Conservation (phyloP, 2,888 invertebrate genomes). For the Thalpophila matura region DNA sequence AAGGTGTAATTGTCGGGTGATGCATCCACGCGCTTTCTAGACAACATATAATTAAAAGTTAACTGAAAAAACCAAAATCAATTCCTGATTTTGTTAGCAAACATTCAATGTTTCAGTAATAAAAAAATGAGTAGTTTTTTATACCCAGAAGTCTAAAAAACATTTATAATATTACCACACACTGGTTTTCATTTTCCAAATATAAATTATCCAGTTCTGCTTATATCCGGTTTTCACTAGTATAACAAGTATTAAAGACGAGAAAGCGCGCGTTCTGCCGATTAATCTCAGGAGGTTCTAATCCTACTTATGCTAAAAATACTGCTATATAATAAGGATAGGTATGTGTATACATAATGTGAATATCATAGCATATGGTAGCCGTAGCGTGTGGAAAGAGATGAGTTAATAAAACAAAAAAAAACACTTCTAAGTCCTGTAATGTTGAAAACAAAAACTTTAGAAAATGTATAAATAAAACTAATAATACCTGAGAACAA, state of each 20-base stretch:
- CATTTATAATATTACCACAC: constrained; percentile 1
- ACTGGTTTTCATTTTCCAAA: constrained; percentile 11
- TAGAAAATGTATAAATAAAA: constrained; percentile 1
- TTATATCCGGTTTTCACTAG: constrained; percentile 8
- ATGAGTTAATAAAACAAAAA: constrained; percentile 19
- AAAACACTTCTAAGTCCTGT: constrained; percentile 3
- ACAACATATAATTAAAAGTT: constrained; percentile 1
- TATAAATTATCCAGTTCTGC: constrained; percentile 5
- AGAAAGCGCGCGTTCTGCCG: constrained; percentile 59
- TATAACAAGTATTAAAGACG: constrained; percentile 20
- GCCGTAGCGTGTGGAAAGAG: constrained; percentile 76
- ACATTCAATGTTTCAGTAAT: background rate
- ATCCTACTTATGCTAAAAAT: constrained; percentile 87
- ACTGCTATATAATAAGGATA: constrained; percentile 85
- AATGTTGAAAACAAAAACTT: constrained; percentile 1
- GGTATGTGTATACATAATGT: constrained; percentile 84
- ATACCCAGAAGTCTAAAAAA: background rate
- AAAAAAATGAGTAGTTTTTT: background rate
- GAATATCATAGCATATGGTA: constrained; percentile 83
- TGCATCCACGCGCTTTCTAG: constrained; percentile 60
- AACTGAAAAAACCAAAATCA: constrained; percentile 6
- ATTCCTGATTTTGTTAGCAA: constrained; percentile 2
- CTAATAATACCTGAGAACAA: constrained; percentile 14
- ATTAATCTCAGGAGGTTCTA: constrained; percentile 87
- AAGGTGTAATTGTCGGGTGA: constrained; percentile 80